Evolutionary conservation across 2,888 invertebrate species (phyloP).

Genomic region (Diarsia brunnea): DNA sequence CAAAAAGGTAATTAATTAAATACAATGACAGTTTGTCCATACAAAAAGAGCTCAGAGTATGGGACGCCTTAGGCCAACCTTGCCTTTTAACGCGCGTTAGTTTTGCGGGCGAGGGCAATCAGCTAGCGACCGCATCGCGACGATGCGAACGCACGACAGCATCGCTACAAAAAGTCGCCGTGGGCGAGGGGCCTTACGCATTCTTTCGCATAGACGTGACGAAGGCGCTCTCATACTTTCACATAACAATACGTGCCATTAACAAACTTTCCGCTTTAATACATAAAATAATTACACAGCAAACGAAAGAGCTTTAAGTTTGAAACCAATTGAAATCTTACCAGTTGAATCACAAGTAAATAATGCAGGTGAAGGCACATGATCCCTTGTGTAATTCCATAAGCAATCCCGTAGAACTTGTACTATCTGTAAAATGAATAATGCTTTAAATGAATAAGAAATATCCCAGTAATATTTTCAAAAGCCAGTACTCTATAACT

Average conservation of each 20-base stretch:
- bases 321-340: conserved; percentile 40
- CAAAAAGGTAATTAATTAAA: conserved; percentile 3
- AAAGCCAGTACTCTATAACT: background rate
- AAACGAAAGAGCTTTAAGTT: background rate
- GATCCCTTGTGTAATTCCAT: conserved; percentile 97
- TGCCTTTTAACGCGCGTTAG: no score
- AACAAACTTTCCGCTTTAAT: background rate
- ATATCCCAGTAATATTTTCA: background rate
- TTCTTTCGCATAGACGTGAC: background rate
- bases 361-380: conserved; percentile 96
- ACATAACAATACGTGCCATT: background rate
- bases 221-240: background rate
- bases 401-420: conserved; percentile 95
- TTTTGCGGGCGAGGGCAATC: no score
- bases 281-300: no score
- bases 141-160: no score
- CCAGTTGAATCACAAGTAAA: conserved; percentile 93
- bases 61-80: background rate
- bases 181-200: no score
- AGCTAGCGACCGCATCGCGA: no score
- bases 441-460: background rate
- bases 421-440: conserved; percentile 91
- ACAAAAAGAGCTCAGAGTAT: background rate
- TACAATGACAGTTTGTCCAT: background rate
- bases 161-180: no score